Percentiles rank a stretch among this genome's conserved stretches.
Evolutionary conservation across 2,113 vertebrate genomes (phyloP).

Genomic region (Polyodon spathula): DNA sequence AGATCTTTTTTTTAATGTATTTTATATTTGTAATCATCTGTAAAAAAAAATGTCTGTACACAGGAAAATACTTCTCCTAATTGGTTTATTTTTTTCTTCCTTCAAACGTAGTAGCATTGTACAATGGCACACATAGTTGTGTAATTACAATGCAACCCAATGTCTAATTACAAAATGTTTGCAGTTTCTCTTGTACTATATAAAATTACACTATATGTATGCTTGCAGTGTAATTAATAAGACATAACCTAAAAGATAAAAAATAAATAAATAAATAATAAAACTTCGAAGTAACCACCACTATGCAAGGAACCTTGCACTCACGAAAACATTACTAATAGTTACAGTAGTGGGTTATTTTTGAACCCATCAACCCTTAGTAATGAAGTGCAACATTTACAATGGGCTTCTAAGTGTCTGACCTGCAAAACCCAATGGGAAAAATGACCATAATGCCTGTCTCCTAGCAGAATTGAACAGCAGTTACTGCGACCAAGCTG

Average conservation of each 20-base stretch:
- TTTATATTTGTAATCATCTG: too few relatives aligned
- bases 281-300: not conserved
- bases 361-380: conserved; percentile 34
- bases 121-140: too few relatives aligned
- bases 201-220: not conserved
- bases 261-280: not conserved
- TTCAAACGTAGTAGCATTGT: too few relatives aligned
- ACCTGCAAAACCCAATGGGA: conserved; percentile 17
- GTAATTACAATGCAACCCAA: too few relatives aligned
- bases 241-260: not conserved
- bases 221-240: too few relatives aligned
- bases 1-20: too few relatives aligned
- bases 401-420: conserved; percentile 29
- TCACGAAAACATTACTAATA: conserved; percentile 27
- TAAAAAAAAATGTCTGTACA: too few relatives aligned
- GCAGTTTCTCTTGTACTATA: conserved; percentile 2
- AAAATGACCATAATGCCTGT: conserved; percentile 12
- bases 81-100: too few relatives aligned
- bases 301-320: conserved; percentile 32
- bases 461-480: conserved; percentile 10
- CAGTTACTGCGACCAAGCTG: too few relatives aligned
- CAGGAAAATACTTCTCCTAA: too few relatives aligned
- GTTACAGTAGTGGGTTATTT: conserved; percentile 33
- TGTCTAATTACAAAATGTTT: conserved; percentile 26
- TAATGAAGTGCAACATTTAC: conserved; percentile 23